These are phyloP conservation scores for Proisotoma minuta DNA, from an alignment of 2,888 invertebrate genomes.

Conservation along the genomic window DNA sequence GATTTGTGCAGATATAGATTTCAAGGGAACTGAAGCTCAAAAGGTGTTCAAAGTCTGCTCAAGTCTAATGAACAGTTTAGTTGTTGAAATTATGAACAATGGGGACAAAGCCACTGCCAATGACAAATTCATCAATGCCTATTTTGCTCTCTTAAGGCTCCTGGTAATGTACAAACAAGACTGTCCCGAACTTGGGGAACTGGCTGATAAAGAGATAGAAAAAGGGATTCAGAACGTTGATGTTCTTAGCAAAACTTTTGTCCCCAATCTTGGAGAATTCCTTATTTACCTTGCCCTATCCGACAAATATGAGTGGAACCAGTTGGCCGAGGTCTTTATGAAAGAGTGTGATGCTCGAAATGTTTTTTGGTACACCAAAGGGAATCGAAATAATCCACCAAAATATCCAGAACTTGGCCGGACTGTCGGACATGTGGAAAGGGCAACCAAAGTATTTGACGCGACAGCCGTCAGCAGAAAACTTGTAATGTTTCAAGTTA, in stretches of 20 bases:
- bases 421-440: neutral
- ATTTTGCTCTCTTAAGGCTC: constrained; percentile 9
- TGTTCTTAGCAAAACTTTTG: neutral
- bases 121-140: constrained; percentile 20
- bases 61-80: constrained; percentile 13
- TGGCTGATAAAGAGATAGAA: neutral
- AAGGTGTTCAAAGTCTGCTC: constrained; percentile 23
- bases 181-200: neutral
- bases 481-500: constrained; percentile 17
- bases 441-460: constrained; percentile 1
- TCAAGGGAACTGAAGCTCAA: neutral
- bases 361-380: constrained; percentile 12
- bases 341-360: constrained; percentile 14
- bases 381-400: neutral
- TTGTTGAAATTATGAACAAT: constrained; percentile 18
- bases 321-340: constrained; percentile 6
- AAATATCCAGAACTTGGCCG: neutral
- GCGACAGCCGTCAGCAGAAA: constrained; percentile 14
- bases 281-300: constrained; percentile 12
- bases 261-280: neutral
- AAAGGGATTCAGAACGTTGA: neutral
- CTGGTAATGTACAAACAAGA: neutral
- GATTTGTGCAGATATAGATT: neutral
- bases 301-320: neutral
- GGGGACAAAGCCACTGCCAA: constrained; percentile 10